A percentile compares a stretch with the other conserved stretches of the same genome.
Evolutionary conservation across 1,140 invertebrate species (phyloP).

Genomic region (Adelges cooleyi): DNA sequence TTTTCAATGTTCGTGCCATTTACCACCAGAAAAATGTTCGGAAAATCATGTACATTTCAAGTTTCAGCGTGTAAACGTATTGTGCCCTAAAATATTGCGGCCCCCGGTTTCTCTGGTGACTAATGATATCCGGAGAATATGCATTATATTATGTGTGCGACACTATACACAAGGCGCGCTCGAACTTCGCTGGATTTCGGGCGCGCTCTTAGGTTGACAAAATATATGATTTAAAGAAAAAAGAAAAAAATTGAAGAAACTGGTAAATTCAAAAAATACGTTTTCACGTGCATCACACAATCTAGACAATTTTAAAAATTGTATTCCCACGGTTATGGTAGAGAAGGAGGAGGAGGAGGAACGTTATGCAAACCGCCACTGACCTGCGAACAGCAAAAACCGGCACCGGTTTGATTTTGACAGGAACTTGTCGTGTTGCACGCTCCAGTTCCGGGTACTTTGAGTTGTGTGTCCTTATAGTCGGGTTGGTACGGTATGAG

Average conservation of each 20-base stretch:
- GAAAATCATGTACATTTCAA: no score
- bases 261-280: background rate
- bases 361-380: background rate
- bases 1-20: no score
- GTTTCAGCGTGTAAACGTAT: no score
- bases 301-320: background rate
- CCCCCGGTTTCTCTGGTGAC: background rate
- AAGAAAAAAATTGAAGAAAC: background rate
- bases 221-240: background rate
- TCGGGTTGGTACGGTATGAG: slow-evolving; percentile 71
- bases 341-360: background rate
- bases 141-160: background rate
- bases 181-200: background rate
- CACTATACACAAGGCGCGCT: background rate
- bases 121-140: background rate
- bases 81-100: no score
- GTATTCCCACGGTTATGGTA: background rate
- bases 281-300: slow-evolving; percentile 18
- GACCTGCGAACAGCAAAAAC: slow-evolving; percentile 35
- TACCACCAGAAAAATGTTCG: no score
- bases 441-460: slow-evolving; percentile 34
- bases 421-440: slow-evolving; percentile 30
- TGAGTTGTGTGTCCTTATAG: slow-evolving; percentile 34
- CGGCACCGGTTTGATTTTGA: slow-evolving; percentile 32
- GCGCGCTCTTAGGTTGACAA: background rate